Percentiles rank a stretch among this genome's conserved stretches.
Evolutionary conservation across 30 jellyfish, hydroid and myxozoan species (phyloP).

Genomic region (Mastigias papua): DNA sequence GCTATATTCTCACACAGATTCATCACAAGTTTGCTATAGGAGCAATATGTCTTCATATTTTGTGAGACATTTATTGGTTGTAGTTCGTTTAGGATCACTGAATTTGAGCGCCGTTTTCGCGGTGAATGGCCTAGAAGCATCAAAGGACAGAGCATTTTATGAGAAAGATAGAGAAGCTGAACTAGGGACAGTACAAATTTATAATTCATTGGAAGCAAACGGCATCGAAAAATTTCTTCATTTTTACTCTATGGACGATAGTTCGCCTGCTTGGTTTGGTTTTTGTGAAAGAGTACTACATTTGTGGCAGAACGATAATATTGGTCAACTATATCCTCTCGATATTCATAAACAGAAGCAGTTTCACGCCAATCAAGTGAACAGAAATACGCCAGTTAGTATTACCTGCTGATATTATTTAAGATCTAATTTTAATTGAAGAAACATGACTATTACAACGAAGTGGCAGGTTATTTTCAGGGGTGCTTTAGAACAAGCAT

Average conservation of each 20-base stretch:
- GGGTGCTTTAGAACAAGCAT: neutral
- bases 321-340: neutral
- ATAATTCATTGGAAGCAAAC: neutral
- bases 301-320: neutral
- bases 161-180: neutral
- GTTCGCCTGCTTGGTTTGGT: neutral
- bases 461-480: neutral
- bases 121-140: neutral
- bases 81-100: neutral
- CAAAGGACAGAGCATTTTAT: neutral
- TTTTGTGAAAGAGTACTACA: neutral
- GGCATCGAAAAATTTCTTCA: neutral
- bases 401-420: neutral
- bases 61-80: neutral
- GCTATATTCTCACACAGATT: neutral
- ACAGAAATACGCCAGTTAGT: neutral
- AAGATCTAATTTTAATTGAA: neutral
- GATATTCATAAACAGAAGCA: neutral
- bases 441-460: neutral
- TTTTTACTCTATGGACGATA: neutral
- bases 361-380: neutral
- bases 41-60: slow-evolving; percentile 9
- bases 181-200: neutral
- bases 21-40: neutral
- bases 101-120: slow-evolving; percentile 3